A percentile compares a stretch with the other conserved stretches of the same genome.
phyloP scores from a whole-genome alignment of 2,888 invertebrate species.

The Acrocera orbiculus region DNA sequence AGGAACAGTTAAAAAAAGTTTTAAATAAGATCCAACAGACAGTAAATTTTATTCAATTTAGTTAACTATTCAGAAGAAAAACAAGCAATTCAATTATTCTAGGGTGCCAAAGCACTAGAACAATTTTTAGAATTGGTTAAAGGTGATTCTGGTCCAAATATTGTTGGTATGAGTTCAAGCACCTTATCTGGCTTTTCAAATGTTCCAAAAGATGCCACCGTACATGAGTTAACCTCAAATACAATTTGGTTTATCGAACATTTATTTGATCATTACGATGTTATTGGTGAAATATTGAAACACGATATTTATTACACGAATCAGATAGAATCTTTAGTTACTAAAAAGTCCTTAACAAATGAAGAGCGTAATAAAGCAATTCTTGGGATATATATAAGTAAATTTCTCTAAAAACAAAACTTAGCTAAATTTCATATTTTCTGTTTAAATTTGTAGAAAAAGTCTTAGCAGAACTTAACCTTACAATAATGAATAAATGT shows the following conservation, averaged over 20 bases:
- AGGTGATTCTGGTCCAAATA: slow-evolving; percentile 54
- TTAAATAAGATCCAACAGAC: slow-evolving; percentile 56
- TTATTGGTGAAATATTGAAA: slow-evolving; percentile 45
- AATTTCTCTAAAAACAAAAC: slow-evolving; percentile 17
- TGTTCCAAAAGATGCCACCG: slow-evolving; percentile 87
- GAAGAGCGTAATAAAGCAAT: slow-evolving; percentile 45
- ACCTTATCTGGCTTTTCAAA: slow-evolving; percentile 20
- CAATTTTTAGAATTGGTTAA: slow-evolving; percentile 83
- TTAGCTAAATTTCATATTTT: background rate
- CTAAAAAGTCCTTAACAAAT: slow-evolving; percentile 30
- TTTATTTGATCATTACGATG: slow-evolving; percentile 58
- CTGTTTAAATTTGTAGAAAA: slow-evolving; percentile 44
- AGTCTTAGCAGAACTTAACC: slow-evolving; percentile 75
- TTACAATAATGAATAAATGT: slow-evolving; percentile 77
- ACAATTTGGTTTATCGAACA: slow-evolving; percentile 85
- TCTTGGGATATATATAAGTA: slow-evolving; percentile 69
- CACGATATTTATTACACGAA: slow-evolving; percentile 40
- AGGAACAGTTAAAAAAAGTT: slow-evolving; percentile 54
- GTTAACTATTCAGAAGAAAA: slow-evolving; percentile 7
- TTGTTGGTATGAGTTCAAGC: slow-evolving; percentile 34
- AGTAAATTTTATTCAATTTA: slow-evolving; percentile 32
- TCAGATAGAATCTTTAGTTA: slow-evolving; percentile 34
- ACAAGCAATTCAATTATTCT: slow-evolving; percentile 13
- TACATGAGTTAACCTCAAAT: slow-evolving; percentile 89
- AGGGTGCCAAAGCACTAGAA: slow-evolving; percentile 81